Evolutionary conservation across 2,797 vertebrate species (phyloP).

Genomic region (Paratrypauchen microcephalus): DNA sequence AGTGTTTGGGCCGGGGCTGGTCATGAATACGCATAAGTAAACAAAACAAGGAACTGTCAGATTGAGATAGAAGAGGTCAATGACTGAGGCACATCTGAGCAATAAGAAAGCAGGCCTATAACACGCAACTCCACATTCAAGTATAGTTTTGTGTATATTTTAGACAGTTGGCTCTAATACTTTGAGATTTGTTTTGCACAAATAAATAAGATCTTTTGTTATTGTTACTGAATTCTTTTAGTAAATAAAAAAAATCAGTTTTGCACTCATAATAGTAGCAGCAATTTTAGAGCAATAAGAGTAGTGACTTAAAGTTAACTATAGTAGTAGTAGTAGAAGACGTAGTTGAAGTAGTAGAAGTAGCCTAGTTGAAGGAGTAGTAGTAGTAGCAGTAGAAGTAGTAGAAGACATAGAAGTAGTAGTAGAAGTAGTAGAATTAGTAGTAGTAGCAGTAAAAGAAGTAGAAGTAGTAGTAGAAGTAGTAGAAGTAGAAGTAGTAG

Average conservation of each 20-base stretch:
- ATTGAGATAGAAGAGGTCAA: conserved; percentile 50
- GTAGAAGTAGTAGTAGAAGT: not conserved
- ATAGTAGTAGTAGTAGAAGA: too few relatives aligned
- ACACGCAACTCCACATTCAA: not conserved
- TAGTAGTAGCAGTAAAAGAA: too few relatives aligned
- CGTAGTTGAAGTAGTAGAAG: too few relatives aligned
- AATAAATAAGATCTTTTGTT: too few relatives aligned
- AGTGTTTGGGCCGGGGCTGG: conserved; percentile 21
- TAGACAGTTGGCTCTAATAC: not conserved
- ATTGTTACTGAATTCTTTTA: not conserved
- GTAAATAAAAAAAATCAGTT: not conserved
- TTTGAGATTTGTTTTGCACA: too few relatives aligned
- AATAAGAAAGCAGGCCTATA: not conserved
- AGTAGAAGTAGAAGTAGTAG: not conserved
- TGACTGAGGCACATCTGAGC: conserved; percentile 13
- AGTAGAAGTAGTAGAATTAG: too few relatives aligned
- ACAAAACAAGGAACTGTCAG: conserved; percentile 57
- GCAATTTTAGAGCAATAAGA: not conserved
- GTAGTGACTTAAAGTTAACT: too few relatives aligned
- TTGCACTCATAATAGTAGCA: not conserved
- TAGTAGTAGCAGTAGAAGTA: too few relatives aligned
- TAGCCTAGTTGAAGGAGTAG: too few relatives aligned
- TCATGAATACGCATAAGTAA: conserved; percentile 62
- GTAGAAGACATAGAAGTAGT: too few relatives aligned
- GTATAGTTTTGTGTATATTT: not conserved